A percentile compares a stretch with the other conserved stretches of the same genome.
Evolutionary conservation across 2,797 vertebrate genomes (phyloP).

Genomic region (Knipowitschia caucasica): DNA sequence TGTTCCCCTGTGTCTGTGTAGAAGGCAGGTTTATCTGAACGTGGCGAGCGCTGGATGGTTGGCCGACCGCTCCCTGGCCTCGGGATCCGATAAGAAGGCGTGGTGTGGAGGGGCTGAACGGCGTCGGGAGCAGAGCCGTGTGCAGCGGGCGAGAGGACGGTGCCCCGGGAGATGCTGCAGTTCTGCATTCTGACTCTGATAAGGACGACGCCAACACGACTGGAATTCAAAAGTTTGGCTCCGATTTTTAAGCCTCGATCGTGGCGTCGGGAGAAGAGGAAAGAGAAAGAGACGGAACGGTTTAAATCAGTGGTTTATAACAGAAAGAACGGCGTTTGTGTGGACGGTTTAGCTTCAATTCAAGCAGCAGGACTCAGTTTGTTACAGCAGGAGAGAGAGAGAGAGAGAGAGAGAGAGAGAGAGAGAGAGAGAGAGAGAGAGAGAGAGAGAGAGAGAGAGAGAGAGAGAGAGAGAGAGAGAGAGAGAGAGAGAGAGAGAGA

Average conservation of each 20-base stretch:
- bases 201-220: conserved; percentile 19
- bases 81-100: conserved; percentile 62
- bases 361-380: no score
- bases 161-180: conserved; percentile 33
- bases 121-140: conserved; percentile 37
- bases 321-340: no score
- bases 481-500: no score
- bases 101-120: conserved; percentile 28
- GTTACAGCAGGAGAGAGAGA: no score
- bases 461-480: no score
- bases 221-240: conserved; percentile 31
- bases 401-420: no score
- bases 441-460: no score
- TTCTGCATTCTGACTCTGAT: conserved; percentile 54
- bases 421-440: no score
- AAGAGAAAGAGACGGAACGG: not conserved
- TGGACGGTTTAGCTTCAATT: no score
- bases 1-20: conserved; percentile 48
- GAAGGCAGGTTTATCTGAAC: conserved; percentile 59
- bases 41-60: conserved; percentile 60
- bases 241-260: conserved; percentile 27
- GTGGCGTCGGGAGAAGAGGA: conserved; percentile 11
- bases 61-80: conserved; percentile 44
- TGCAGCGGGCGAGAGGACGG: conserved; percentile 46
- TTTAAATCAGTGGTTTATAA: no score